A percentile compares a stretch with the other conserved stretches of the same genome.
These are phyloP conservation scores for Triplophysa bombifrons DNA, from an alignment of 2,797 vertebrate species.

Conservation along the genomic window DNA sequence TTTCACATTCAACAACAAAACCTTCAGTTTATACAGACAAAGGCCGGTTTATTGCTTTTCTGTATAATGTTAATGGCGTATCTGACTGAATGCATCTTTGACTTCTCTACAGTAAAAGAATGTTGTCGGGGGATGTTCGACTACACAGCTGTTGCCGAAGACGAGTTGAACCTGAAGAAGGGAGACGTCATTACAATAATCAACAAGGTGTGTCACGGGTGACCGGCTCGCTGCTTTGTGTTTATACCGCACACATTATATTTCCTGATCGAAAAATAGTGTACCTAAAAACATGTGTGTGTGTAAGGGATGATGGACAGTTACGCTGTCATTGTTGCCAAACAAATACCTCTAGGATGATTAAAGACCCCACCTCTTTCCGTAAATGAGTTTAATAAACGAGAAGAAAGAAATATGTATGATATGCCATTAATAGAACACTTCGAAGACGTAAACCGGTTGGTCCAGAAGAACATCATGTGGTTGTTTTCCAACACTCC, in stretches of 20 bases:
- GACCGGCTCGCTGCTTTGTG: not conserved
- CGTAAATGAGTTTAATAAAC: not conserved
- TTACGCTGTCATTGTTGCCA: not conserved
- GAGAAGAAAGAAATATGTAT: not conserved
- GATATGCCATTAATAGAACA: too few relatives aligned
- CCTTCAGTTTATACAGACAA: not conserved
- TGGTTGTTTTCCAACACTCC: too few relatives aligned
- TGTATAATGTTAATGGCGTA: not conserved
- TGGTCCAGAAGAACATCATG: too few relatives aligned
- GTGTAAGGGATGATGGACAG: not conserved
- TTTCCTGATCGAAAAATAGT: not conserved
- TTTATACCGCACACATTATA: not conserved
- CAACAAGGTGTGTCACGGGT: constrained; percentile 77
- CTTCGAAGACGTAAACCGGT: too few relatives aligned
- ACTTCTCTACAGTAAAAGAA: constrained; percentile 68
- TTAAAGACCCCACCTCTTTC: too few relatives aligned
- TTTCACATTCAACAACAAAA: constrained; percentile 19
- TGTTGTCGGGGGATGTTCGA: constrained; percentile 84
- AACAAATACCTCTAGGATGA: not conserved
- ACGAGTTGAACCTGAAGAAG: constrained; percentile 81
- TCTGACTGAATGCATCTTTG: constrained; percentile 39
- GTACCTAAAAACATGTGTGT: too few relatives aligned
- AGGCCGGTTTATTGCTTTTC: not conserved
- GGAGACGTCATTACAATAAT: constrained; percentile 80
- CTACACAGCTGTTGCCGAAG: constrained; percentile 75